Evolutionary conservation across 2,113 vertebrate species (phyloP), one percentile per base, ranked within the genome.

Genomic region (Sialia sialis): DNA sequence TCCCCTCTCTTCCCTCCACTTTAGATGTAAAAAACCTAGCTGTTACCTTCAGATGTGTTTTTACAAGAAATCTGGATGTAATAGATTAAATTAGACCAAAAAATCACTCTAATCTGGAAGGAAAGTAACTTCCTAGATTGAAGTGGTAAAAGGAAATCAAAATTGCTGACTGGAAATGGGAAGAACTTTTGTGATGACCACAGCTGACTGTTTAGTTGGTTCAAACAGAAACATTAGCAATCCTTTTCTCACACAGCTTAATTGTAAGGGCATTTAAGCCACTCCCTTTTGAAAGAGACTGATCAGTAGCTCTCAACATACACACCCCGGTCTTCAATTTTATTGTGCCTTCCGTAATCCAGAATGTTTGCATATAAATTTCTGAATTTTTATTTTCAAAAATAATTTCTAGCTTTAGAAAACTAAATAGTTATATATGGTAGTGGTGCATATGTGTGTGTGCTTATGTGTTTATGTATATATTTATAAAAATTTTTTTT

Each of bases 401-500:
- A 74, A 62, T 48, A 62, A 52, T 36, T 48, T 69, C 4, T 18
- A 43, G 11, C 9, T 83, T 18, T 39, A 60, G 16, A 80, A 86
- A 39, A 76, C 4, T 64, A 68, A 59, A 80, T n/a, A 51, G 2
- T 7, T 7, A 27, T 43, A 63, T 2, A 30, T 4, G 2, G 6
- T n/a, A 68, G n/a, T 1, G 3, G 58, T 36, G 46, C 6, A 8
- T 51, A 7, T 38, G 2, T 49, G 25, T 18, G 8, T 26, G 10
- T 6, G 4, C 9, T 0, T n/a, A 1, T 34, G 5, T 48, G 7
- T 43, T 3, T 48, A 43, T 26, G 23, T 25, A 9, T 21, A 9
- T 34, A n/a, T 78, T 38, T 74, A 39, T 32, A 38, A 51, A 32
- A 19, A 26, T 21, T 13, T 52, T 63, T 66, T 59, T 44, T 7